phyloP scores from a whole-genome alignment of 2,888 invertebrate genomes.

The Trachelus stipa region DNA sequence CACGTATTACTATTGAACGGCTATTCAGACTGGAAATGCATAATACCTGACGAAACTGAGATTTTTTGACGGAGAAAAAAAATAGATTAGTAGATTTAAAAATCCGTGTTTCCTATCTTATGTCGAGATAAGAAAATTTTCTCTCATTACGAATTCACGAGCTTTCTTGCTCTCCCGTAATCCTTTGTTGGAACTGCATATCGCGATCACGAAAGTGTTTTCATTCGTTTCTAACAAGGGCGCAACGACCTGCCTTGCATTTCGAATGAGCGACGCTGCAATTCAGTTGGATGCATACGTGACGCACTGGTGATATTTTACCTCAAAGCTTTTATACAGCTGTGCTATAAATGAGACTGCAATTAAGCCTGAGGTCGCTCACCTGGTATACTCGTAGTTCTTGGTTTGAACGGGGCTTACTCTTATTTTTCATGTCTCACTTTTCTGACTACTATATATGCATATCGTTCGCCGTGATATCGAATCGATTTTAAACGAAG shows the following conservation, averaged over 20 bases:
- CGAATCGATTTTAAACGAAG: background rate
- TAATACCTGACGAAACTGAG: slow-evolving; percentile 55
- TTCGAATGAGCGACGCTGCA: background rate
- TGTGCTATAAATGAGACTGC: background rate
- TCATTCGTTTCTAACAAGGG: background rate
- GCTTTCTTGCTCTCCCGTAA: background rate
- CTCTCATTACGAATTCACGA: background rate
- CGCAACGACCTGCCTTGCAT: background rate
- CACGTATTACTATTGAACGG: background rate
- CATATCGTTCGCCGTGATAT: background rate
- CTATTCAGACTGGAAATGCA: slow-evolving; percentile 58
- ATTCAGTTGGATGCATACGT: background rate
- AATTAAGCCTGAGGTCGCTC: background rate
- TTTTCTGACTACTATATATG: background rate
- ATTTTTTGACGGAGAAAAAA: slow-evolving; percentile 43
- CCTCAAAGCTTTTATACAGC: background rate
- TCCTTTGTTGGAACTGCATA: background rate
- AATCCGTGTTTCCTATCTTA: background rate
- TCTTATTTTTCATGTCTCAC: background rate
- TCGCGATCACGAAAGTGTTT: background rate
- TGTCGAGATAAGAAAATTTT: background rate
- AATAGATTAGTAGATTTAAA: slow-evolving; percentile 47
- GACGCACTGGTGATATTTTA: background rate
- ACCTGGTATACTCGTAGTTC: background rate
- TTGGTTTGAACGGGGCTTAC: background rate